Evolutionary conservation across 2,113 vertebrate genomes (phyloP).

Genomic region (Rhinoptilus africanus): DNA sequence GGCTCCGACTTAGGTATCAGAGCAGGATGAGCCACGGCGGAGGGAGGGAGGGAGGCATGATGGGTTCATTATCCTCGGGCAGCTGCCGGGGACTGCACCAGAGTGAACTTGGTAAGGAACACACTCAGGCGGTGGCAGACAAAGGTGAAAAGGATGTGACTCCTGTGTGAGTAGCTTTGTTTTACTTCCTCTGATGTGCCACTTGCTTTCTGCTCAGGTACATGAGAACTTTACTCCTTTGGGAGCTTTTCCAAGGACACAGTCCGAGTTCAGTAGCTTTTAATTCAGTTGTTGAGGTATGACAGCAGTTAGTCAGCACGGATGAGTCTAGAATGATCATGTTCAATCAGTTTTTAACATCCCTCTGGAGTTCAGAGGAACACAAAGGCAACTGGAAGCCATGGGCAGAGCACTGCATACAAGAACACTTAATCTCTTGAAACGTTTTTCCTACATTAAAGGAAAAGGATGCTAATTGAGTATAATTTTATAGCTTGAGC

Average conservation of each 20-base stretch:
- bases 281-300: background rate
- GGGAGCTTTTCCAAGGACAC: background rate
- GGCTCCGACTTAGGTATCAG: rapidly evolving
- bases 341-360: background rate
- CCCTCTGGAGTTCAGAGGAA: background rate
- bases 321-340: rapidly evolving
- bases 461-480: background rate
- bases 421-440: background rate
- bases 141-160: background rate
- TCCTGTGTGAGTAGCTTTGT: background rate
- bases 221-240: background rate
- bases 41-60: background rate
- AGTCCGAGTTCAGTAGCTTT: background rate
- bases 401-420: background rate
- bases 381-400: background rate
- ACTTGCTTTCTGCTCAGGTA: background rate
- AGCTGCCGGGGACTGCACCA: background rate
- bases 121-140: rapidly evolving
- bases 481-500: background rate
- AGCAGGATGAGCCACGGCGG: rapidly evolving
- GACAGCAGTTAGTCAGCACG: background rate
- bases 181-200: background rate
- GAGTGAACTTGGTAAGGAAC: rapidly evolving
- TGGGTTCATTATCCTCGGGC: rapidly evolving
- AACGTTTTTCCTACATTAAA: background rate